Base-by-base conservation (phyloP, 2,888 invertebrate genomes). In the Geophilus truncorum region DNA sequence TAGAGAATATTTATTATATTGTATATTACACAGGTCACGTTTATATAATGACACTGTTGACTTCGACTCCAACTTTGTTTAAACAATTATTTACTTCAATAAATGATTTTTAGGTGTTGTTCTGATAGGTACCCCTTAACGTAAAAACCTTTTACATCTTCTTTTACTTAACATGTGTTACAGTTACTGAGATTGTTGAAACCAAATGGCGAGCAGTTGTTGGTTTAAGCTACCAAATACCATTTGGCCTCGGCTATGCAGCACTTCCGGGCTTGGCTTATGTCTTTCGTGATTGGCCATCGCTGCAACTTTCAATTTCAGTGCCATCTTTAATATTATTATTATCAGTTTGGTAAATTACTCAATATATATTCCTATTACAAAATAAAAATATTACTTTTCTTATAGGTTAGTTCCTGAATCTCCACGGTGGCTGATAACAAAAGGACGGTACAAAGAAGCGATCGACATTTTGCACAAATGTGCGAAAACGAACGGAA, bases 181-280 rank as follows among this genome's bases (percentile, higher is more conserved):
- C 81, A 87, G 91, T 93, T 45, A 92, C 93, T 84, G 94, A 94
- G 86, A 88, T 93, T 80, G 93, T 93, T 3, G 93, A 93, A 21
- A 93, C 93, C 1, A 91, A 92, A 84, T 93, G 93, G 93, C 90
- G 93, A 82, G 93, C 93, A 2, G 91, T 93, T 81, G 92, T 93
- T 1, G 94, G 94, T 80, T 92, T 94, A 82, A 93, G 92, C 84
- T 93, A 93, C 86, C 90, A 93, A 84, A 93, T 94, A 86, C 93
- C 93, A 82, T 90, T 94, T 82, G 93, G 93, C 18, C 86, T 93
- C 79, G 92, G 93, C 62, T 94, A 93, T 85, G 91, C 93, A 84
- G 89, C 90, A 28, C 92, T 93, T 77, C 91, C 93, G 0, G 90
- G 92, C 0, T 88, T 93, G 80, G 93, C 93, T 0, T 91, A 92